Evolutionary conservation across 2,888 invertebrate genomes (phyloP).

Genomic region (Elmis aenea): DNA sequence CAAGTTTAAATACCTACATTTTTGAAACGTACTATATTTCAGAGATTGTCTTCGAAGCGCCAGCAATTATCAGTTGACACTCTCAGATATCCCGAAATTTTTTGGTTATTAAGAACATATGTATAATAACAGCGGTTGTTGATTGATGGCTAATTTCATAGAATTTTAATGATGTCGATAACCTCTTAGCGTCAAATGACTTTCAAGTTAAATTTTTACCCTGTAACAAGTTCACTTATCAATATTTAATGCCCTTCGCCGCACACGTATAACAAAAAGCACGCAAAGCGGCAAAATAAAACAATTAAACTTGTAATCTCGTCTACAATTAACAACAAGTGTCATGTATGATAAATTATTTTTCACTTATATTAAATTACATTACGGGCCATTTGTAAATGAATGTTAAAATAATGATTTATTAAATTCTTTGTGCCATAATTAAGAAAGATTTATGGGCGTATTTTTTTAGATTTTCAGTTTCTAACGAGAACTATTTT

Average conservation of each 20-base stretch:
- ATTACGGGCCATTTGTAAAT: slow-evolving; percentile 22
- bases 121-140: too few relatives aligned
- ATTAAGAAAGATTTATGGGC: slow-evolving; percentile 19
- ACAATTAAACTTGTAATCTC: slow-evolving; percentile 16
- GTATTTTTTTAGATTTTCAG: slow-evolving; percentile 9
- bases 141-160: too few relatives aligned
- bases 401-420: slow-evolving; percentile 23
- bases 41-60: too few relatives aligned
- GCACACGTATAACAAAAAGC: too few relatives aligned
- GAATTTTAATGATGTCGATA: too few relatives aligned
- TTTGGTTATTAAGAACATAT: slow-evolving; percentile 14
- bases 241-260: too few relatives aligned
- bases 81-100: slow-evolving; percentile 8
- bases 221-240: too few relatives aligned
- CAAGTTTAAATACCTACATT: too few relatives aligned
- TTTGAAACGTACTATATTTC: too few relatives aligned
- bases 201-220: too few relatives aligned
- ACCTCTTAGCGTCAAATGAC: too few relatives aligned
- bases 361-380: slow-evolving; percentile 22
- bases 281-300: too few relatives aligned
- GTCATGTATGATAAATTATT: slow-evolving; percentile 22
- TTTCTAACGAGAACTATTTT: slow-evolving; percentile 14
- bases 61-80: slow-evolving; percentile 8
- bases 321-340: slow-evolving; percentile 17
- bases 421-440: slow-evolving; percentile 17